These are phyloP conservation scores for Istiophorus platypterus DNA, from an alignment of 2,113 vertebrate genomes.

Conservation along the genomic window DNA sequence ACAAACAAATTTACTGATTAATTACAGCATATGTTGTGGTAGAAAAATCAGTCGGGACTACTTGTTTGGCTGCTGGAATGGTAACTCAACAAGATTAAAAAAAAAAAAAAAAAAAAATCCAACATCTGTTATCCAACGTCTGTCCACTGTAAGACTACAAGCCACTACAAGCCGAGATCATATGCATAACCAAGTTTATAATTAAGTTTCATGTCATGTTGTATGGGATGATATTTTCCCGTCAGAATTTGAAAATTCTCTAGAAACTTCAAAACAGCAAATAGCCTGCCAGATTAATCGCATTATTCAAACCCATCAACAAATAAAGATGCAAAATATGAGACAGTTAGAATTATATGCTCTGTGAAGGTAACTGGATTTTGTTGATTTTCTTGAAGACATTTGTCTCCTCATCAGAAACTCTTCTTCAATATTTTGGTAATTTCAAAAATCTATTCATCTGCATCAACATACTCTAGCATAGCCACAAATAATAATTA, in stretches of 20 bases:
- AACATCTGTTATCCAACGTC: too few relatives aligned
- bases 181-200: neutral
- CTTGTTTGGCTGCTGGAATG: neutral
- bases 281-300: neutral
- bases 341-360: neutral
- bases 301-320: neutral
- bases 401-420: too few relatives aligned
- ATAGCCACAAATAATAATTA: constrained; percentile 4
- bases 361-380: too few relatives aligned
- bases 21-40: neutral
- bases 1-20: too few relatives aligned
- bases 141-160: neutral
- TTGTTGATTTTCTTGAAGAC: too few relatives aligned
- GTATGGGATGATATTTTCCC: neutral
- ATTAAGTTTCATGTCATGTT: neutral
- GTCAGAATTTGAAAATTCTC: neutral
- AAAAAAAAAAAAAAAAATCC: neutral
- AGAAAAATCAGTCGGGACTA: neutral
- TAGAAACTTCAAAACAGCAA: neutral
- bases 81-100: neutral
- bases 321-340: neutral
- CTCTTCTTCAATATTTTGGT: too few relatives aligned
- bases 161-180: neutral
- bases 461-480: too few relatives aligned
- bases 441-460: too few relatives aligned